Evolutionary conservation across 2,888 invertebrate genomes (phyloP).

Genomic region (Meghimatium bilineatum): DNA sequence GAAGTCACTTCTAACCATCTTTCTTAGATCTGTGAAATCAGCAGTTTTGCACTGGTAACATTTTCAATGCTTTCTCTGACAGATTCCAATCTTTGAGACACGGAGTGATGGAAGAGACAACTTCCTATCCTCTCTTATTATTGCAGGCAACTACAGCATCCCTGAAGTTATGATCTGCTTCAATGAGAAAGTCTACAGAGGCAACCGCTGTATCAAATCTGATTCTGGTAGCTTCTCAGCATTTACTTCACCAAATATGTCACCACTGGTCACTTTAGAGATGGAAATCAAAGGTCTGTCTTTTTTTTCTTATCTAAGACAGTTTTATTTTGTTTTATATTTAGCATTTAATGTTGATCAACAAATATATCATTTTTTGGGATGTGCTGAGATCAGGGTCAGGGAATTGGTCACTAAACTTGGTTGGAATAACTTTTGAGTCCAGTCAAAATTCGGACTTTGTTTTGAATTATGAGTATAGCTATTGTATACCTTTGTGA

Average conservation of each 20-base stretch:
- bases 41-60: too few relatives aligned
- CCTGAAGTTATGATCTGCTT: conserved; percentile 93
- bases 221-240: conserved; percentile 82
- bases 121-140: conserved; percentile 90
- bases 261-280: conserved; percentile 88
- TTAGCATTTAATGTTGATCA: neutral
- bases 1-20: too few relatives aligned
- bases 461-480: too few relatives aligned
- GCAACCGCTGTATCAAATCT: conserved; percentile 90
- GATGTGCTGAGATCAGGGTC: neutral
- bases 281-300: conserved; percentile 69
- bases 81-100: conserved; percentile 95
- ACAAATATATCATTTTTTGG: neutral
- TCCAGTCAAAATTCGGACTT: too few relatives aligned
- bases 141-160: conserved; percentile 91
- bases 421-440: too few relatives aligned
- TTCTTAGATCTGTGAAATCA: too few relatives aligned
- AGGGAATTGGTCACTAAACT: too few relatives aligned
- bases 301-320: too few relatives aligned
- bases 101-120: conserved; percentile 96
- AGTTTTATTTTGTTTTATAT: too few relatives aligned
- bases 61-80: conserved; percentile 23
- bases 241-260: conserved; percentile 91
- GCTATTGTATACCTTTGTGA: too few relatives aligned
- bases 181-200: conserved; percentile 90